phyloP scores from a whole-genome alignment of 2,888 invertebrate genomes.

The Pseudoips prasinana region DNA sequence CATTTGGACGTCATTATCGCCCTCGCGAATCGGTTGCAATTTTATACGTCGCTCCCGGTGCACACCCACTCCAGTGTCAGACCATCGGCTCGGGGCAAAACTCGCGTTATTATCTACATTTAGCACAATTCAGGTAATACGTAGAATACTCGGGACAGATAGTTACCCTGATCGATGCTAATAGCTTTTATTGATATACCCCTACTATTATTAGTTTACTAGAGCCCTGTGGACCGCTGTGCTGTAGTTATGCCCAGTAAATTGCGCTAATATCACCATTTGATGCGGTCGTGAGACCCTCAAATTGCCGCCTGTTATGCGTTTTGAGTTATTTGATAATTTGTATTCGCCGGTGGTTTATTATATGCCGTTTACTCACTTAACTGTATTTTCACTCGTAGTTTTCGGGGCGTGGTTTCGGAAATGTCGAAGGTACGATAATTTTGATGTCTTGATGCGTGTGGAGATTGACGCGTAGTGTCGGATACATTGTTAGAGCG shows the following conservation, averaged over 20 bases:
- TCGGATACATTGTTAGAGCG: constrained; percentile 11
- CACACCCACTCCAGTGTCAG: constrained; percentile 10
- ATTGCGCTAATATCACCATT: constrained; percentile 67
- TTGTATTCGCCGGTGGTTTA: constrained; percentile 35
- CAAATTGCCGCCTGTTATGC: constrained; percentile 61
- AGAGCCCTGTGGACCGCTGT: constrained; percentile 24
- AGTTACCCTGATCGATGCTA: constrained; percentile 74
- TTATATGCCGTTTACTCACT: constrained; percentile 25
- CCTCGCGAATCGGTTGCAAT: constrained; percentile 17
- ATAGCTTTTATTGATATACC: constrained; percentile 78
- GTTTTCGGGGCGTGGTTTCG: constrained; percentile 8
- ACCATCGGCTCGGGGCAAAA: constrained; percentile 26
- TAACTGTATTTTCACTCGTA: constrained; percentile 29
- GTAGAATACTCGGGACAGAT: constrained; percentile 51
- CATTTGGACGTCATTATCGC: constrained; percentile 27
- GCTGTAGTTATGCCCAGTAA: constrained; percentile 58
- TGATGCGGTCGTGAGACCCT: constrained; percentile 58
- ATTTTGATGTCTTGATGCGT: constrained; percentile 25
- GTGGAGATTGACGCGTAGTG: constrained; percentile 11
- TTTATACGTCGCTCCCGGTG: constrained; percentile 30
- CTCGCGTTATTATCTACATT: constrained; percentile 62
- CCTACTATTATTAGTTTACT: constrained; percentile 58
- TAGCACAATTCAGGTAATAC: constrained; percentile 67
- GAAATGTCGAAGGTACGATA: constrained; percentile 25
- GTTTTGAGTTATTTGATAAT: constrained; percentile 69